Percentiles rank a stretch among this genome's conserved stretches.
phyloP scores from a whole-genome alignment of 1,140 invertebrate species.

The Streblospio benedicti region DNA sequence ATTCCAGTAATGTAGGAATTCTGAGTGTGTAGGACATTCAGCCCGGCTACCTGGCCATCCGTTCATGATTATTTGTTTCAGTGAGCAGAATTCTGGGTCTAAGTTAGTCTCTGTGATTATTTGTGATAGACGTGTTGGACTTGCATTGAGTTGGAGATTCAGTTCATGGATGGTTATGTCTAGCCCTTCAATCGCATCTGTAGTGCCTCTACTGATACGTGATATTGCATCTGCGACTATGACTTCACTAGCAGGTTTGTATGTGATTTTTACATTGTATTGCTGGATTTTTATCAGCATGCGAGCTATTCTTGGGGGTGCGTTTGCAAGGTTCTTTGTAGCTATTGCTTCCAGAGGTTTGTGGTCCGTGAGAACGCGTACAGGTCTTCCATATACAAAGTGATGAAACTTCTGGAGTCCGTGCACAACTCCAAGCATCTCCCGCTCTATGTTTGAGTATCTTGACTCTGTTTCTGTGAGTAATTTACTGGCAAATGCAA shows the following conservation, averaged over 20 bases:
- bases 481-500: not conserved
- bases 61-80: no score
- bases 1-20: no score
- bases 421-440: conserved; percentile 12
- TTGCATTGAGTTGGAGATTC: no score
- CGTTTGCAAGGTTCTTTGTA: conserved; percentile 41
- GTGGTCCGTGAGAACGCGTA: conserved; percentile 15
- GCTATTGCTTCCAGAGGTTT: conserved; percentile 36
- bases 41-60: no score
- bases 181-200: no score
- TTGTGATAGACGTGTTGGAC: no score
- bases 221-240: conserved; percentile 36
- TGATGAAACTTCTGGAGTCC: conserved; percentile 2
- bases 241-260: conserved; percentile 40
- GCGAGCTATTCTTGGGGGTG: conserved; percentile 41
- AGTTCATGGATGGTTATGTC: no score
- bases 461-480: conserved; percentile 6
- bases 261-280: conserved; percentile 46
- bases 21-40: no score
- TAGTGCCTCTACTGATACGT: no score
- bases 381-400: conserved; percentile 8
- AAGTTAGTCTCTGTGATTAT: no score
- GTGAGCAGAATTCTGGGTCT: no score
- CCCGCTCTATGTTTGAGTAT: conserved; percentile 13
- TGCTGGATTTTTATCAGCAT: conserved; percentile 45